phyloP scores from a whole-genome alignment of 2,797 vertebrate genomes.

The Lepus townsendii region DNA sequence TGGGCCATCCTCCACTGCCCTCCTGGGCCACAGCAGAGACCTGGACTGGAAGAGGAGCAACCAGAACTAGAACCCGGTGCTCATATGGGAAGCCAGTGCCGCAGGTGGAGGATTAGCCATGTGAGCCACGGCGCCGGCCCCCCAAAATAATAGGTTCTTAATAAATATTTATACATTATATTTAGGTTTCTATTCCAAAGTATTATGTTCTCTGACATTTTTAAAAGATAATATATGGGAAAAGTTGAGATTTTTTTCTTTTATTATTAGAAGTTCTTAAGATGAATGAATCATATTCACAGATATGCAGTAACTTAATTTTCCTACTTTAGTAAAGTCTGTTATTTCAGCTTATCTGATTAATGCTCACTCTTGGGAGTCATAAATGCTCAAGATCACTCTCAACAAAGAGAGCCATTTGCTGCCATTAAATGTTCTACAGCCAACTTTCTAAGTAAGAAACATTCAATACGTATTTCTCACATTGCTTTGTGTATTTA shows the following conservation, averaged over 20 bases:
- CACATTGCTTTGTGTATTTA: neutral
- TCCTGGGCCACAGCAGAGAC: too few relatives aligned
- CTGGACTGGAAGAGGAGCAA: too few relatives aligned
- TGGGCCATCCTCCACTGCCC: too few relatives aligned
- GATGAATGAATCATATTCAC: neutral
- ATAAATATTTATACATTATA: slow-evolving; percentile 3
- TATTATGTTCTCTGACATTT: neutral
- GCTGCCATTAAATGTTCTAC: neutral
- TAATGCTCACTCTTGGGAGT: neutral
- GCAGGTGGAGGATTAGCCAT: too few relatives aligned
- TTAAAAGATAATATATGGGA: neutral
- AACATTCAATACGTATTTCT: neutral
- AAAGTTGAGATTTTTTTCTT: neutral
- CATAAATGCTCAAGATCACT: neutral
- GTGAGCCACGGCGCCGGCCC: too few relatives aligned
- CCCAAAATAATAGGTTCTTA: neutral
- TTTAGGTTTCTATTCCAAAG: neutral
- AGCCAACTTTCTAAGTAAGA: neutral
- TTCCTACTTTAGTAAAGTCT: neutral
- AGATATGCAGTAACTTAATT: neutral
- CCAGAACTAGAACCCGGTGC: too few relatives aligned
- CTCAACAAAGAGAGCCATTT: neutral
- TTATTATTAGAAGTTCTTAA: neutral
- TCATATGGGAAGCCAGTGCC: too few relatives aligned
- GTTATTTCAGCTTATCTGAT: neutral